Conservation (phyloP, 1,140 invertebrate species). For the Atopsyche davidsoni region DNA sequence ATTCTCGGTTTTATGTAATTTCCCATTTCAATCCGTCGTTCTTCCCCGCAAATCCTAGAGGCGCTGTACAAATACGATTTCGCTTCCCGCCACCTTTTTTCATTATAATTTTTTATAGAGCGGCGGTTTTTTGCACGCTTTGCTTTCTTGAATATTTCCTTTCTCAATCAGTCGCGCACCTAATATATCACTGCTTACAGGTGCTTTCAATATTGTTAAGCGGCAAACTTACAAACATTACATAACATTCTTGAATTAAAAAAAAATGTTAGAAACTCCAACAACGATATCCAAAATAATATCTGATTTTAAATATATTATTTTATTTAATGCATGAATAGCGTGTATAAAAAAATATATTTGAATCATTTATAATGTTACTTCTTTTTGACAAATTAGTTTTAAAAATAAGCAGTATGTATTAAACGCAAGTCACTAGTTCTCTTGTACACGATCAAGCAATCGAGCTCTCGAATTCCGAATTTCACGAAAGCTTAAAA, state of each 20-base stretch:
- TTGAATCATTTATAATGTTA: too few relatives aligned
- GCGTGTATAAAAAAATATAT: not conserved
- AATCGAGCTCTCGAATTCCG: too few relatives aligned
- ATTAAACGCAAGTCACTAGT: too few relatives aligned
- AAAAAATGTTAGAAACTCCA: too few relatives aligned
- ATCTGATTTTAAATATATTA: too few relatives aligned
- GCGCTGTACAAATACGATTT: constrained; percentile 30
- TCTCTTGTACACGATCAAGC: too few relatives aligned
- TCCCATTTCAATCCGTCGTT: constrained; percentile 29
- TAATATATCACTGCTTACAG: constrained; percentile 24
- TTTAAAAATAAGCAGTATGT: too few relatives aligned
- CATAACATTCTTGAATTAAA: too few relatives aligned
- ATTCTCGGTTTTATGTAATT: constrained; percentile 29
- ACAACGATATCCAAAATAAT: too few relatives aligned
- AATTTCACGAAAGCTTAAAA: too few relatives aligned
- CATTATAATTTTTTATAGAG: constrained; percentile 29
- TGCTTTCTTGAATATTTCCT: constrained; percentile 30
- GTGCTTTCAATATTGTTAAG: constrained; percentile 19
- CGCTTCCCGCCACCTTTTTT: constrained; percentile 29
- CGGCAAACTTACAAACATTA: too few relatives aligned
- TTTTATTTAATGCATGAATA: constrained; percentile 2
- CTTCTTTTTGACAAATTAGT: too few relatives aligned
- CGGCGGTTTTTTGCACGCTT: constrained; percentile 24
- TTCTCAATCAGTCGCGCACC: constrained; percentile 26
- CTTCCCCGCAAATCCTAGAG: constrained; percentile 25